Evolutionary conservation across 1,140 invertebrate genomes (phyloP).

Genomic region (Acromyrmex charruanus): DNA sequence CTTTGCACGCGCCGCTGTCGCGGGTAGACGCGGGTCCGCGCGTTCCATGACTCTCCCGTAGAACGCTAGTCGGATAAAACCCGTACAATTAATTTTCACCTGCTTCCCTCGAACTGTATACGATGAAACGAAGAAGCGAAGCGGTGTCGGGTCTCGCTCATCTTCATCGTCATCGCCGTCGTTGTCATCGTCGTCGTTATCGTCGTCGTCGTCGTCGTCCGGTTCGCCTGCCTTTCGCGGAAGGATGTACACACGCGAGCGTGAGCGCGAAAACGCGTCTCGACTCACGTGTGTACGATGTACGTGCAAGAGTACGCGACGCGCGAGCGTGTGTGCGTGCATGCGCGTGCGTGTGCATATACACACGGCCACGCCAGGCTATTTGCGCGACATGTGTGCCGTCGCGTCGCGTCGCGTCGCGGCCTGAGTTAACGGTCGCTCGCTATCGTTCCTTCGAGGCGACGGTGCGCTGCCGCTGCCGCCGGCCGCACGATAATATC

Average conservation of each 20-base stretch:
- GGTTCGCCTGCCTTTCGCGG: conserved; percentile 2
- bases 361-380: conserved; percentile 29
- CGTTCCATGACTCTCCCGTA: conserved; percentile 59
- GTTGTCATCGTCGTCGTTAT: not conserved
- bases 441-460: conserved; percentile 65
- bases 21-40: conserved; percentile 9
- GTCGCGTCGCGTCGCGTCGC: conserved; percentile 35
- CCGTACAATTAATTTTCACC: conserved; percentile 84
- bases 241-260: conserved; percentile 9
- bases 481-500: conserved; percentile 24
- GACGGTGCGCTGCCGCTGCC: conserved; percentile 15
- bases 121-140: conserved; percentile 58
- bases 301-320: not conserved
- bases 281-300: not conserved
- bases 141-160: conserved; percentile 32
- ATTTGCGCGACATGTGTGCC: conserved; percentile 59
- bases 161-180: not conserved
- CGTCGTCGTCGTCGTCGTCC: not conserved
- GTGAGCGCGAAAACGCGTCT: not conserved
- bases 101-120: conserved; percentile 72
- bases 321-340: not conserved
- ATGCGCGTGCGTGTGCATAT: not conserved
- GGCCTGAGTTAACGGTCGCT: conserved; percentile 69
- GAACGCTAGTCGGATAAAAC: conserved; percentile 69
- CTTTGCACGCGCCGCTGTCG: not conserved